Base-by-base conservation (phyloP, 2,113 vertebrate genomes). In the Saimiri boliviensis region DNA sequence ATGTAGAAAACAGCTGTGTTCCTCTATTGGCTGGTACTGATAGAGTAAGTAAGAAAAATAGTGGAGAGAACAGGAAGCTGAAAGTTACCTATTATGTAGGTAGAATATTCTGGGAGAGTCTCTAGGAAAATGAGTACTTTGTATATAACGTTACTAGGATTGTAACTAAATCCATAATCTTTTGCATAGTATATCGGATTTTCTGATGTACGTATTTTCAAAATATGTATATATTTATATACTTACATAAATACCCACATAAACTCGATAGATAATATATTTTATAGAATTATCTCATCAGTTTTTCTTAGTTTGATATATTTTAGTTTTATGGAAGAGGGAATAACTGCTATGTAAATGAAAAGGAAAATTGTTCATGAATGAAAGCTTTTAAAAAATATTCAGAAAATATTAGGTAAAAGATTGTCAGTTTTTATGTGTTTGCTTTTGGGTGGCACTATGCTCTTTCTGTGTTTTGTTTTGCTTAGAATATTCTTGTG, bases 341-440 rank as follows among this genome's bases (percentile, higher is more conserved):
- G 40, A 79, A 58, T 95, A 58, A 30, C 23, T 96, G 20, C 30
- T 70, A n/a, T 25, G 25, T 71, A 90, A 94, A 42, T 94, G 40
- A 79, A 84, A 93, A 95, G 47, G 27, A 81, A 81, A 74, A 30
- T 52, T 89, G 12, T 86, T 87, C n/a, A 68, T 87, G 35, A 73
- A 11, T 93, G 21, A 80, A 93, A 94, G n/a, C 60, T 63, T 63
- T 63, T 95, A 86, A 63, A 74, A 87, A 92, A 25, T 92, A 56
- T 45, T 86, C 23, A 47, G 25, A 90, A 87, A 68, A n/a, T 63
- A 6, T 88, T 96, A 87, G 37, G 14, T 90, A 6, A 49, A 84
- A 95, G 17, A 90, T 56, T n/a, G 20, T 74, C 7, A 25, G 0
- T 60, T 94, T 19, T 91, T 86, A 40, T 0, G 0, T 70, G 30